These are phyloP conservation scores for Nasonia longicornis DNA, from an alignment of 1,140 invertebrate genomes.

Conservation along the genomic window DNA sequence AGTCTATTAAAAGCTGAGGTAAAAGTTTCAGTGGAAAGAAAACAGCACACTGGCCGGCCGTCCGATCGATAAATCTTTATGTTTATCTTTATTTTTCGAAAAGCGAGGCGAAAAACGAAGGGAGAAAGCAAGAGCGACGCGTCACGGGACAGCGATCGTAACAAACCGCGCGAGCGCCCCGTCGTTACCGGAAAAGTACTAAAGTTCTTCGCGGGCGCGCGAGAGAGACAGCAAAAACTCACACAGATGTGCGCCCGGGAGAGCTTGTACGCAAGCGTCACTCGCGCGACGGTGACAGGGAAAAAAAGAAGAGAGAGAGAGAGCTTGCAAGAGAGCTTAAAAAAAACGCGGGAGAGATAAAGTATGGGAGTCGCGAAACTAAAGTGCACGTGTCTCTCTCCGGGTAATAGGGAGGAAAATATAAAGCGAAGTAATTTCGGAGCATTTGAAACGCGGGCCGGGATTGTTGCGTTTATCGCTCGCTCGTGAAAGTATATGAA, in stretches of 20 bases:
- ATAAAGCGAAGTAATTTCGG: conserved; percentile 24
- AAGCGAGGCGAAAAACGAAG: not conserved
- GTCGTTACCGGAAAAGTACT: conserved; percentile 42
- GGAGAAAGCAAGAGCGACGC: not conserved
- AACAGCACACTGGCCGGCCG: not conserved
- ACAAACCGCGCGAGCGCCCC: conserved; percentile 36
- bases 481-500: not conserved
- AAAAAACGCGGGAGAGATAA: not conserved
- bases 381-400: not conserved
- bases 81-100: conserved; percentile 35
- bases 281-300: not conserved
- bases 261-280: conserved; percentile 7
- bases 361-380: not conserved
- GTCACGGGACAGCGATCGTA: conserved; percentile 32
- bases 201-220: not conserved
- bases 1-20: conserved; percentile 23
- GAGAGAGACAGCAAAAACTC: conserved; percentile 19
- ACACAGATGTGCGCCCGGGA: not conserved
- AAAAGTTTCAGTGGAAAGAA: conserved; percentile 20
- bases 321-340: too few species aligned
- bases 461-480: not conserved
- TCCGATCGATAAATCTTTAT: conserved; percentile 35
- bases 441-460: not conserved
- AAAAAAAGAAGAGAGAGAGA: not conserved
- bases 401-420: conserved; percentile 19